Base-by-base conservation (phyloP, 2,113 vertebrate genomes). In the Salvelinus namaycush region DNA sequence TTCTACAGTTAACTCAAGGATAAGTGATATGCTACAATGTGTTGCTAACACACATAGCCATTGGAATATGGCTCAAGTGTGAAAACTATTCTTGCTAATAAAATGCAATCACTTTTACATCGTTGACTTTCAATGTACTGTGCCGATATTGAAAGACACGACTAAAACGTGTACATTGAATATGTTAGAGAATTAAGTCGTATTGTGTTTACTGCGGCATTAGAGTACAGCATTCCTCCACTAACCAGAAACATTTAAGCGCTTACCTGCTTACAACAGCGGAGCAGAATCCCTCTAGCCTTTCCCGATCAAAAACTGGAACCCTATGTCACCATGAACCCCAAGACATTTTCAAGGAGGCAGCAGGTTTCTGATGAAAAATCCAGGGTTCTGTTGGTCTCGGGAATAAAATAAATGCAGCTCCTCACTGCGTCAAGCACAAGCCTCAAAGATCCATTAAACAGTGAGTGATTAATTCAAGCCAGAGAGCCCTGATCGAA, bases 361-460 rank as follows among this genome's bases (percentile, higher is more conserved):
- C 74, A 26, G 75, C 57, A 78, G 77, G 79, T 77, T 86, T 85
- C 73, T 84, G 76, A 72, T 26, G 68, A 81, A 90, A 93, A 93
- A 94, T 92, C 94, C 89, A 89, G 84, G 84, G 85, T 87, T 85
- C 83, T 86, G 82, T 20, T 87, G 89, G 85, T 84, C 85, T 79
- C 87, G 87, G 39, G 78, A 90, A 87, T 85, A 92, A 83, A 76
- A 81, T 81, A 88, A 93, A 90, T 92, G 94, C 91, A 93, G 94
- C 93, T 88, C 85, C 93, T 93, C 93, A 92, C 92, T 95, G 96
- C 95, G 94, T 95, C 95, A 94, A 89, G 92, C 87, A 39, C 88
- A 86, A 92, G 88, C 88, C 89, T 92, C 85, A 83, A 73, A 84
- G 89, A 92, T 92, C 90, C 92, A 87, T 89, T 89, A 83, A 90